Evolutionary conservation across 2,797 vertebrate genomes (phyloP), one percentile per base, ranked within the genome.

Genomic region (Fringilla coelebs): DNA sequence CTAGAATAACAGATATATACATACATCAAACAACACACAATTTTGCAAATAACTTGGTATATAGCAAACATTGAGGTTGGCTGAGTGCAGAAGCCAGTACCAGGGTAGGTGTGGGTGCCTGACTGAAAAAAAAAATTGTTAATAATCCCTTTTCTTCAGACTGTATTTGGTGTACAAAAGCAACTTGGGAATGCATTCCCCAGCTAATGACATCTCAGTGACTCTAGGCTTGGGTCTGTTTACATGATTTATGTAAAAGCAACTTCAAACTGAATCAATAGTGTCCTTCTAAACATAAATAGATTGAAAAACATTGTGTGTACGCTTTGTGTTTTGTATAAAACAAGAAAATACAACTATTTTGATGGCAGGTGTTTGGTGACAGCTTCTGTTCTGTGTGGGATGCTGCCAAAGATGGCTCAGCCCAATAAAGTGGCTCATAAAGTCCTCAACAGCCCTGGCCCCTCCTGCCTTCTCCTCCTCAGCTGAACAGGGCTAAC

Each of bases 261-360:
- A 93, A 95, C 81, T 95, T 96, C 83, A 93, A 95, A 94, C 89
- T 86, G 45, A 75, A 95, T 82, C 52, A 13, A 17, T 5, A 1
- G 25, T 34, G 41, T 85, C 78, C 71, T 96, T 96, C 94, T 75
- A 32, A 81, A 89, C 34, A 57, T 75, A 87, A 94, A 97, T 93
- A 92, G 96, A 97, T 95, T 57, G 98, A 97, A 96, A 98, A 97
- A 94, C 34, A 20, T 24, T 5, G 28, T 97, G 97, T 98, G 98
- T 98, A 98, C 0, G 0, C 51, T 61, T 98, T 99, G 96, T 71
- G 43, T 51, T 80, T 99, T 99, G 97, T 98, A 98, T 95, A 93
- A 96, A 98, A 97, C 25, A 66, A 76, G 43, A 95, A 97, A 97
- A 90, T 98, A 97, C 97, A 98, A 96, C 43, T 90, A 91, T 96